These are phyloP conservation scores for Phragmatobia fuliginosa DNA, from an alignment of 2,888 invertebrate genomes.

Conservation along the genomic window DNA sequence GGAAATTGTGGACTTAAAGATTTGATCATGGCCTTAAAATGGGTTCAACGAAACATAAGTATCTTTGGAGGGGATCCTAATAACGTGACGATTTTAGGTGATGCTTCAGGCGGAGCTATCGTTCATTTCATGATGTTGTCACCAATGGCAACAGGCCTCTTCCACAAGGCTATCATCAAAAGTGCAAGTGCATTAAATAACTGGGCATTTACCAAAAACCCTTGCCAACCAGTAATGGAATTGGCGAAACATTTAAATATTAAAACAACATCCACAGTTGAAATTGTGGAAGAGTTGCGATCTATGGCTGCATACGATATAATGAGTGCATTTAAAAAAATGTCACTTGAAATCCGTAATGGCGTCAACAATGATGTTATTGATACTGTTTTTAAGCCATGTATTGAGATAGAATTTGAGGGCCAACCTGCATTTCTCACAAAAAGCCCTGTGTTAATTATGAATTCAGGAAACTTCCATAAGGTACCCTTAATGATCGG, in stretches of 20 bases:
- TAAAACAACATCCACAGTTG: constrained; percentile 58
- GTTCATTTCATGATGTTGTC: constrained; percentile 82
- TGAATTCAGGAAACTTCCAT: constrained; percentile 76
- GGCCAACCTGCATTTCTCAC: constrained; percentile 77
- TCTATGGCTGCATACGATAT: constrained; percentile 60
- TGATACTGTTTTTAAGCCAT: constrained; percentile 74
- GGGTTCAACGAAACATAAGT: constrained; percentile 77
- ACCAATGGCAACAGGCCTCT: constrained; percentile 79
- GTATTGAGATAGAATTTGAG: constrained; percentile 78
- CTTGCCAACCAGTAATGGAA: constrained; percentile 62
- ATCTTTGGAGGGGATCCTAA: constrained; percentile 79
- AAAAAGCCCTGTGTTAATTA: constrained; percentile 70
- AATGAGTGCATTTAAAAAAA: constrained; percentile 58
- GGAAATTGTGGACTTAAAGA: constrained; percentile 83
- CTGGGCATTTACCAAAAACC: constrained; percentile 75
- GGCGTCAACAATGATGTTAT: constrained; percentile 56
- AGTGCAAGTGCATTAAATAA: constrained; percentile 78
- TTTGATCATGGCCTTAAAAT: constrained; percentile 76
- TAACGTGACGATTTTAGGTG: constrained; percentile 82
- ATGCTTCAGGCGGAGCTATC: constrained; percentile 78
- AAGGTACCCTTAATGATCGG: constrained; percentile 82
- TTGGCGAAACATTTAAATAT: constrained; percentile 70
- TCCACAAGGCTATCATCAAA: constrained; percentile 81
- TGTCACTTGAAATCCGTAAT: constrained; percentile 34
- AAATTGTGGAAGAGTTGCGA: constrained; percentile 72